Base-by-base conservation (phyloP, 1,140 invertebrate genomes). In the Ridgeia piscesae region DNA sequence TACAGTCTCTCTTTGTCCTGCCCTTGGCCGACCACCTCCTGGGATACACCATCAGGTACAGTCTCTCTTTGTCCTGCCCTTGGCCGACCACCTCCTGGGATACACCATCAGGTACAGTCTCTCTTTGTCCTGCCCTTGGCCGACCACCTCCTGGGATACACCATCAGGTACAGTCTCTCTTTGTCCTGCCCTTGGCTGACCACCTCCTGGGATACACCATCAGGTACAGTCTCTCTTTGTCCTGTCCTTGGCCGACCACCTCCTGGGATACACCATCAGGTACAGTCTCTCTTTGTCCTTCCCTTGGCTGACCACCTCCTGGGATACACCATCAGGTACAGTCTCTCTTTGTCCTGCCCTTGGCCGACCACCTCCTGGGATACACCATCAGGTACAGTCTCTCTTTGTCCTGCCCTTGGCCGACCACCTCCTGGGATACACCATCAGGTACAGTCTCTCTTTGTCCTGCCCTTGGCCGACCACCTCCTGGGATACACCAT, bases 81-180 rank as follows among this genome's bases (percentile, higher is more conserved):
- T 98, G 91, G 98, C 97, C 88, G 98, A 99, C 95, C 98, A 99
- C 96, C 96, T 99, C 91, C 96, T 98, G 95, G 98, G 98, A 94
- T 98, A 97, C 93, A 97, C 96, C 93, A 96, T 97, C 88, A 97
- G 97, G 97, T 97, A 77, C 14, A 99, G 96, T 97, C 98, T 92
- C 96, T 99, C 34, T 99, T 99, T 96, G 97, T 99, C 89, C 96
- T 98, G 33, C 98, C 98, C 34, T 97, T 98, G 91, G 98, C 97
- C 88, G 98, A 99, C 95, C 98, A 99, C 96, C 96, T 99, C 91
- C 96, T 98, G 95, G 98, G 98, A 94, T 98, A 97, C 93, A 97
- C 96, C 93, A 96, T 97, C 88, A 97, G 97, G 97, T 97, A 77
- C 14, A 99, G 96, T 97, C 98, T 92, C 96, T 99, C 34, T 99